Conservation (phyloP, 2,113 vertebrate genomes). For the Saimiri boliviensis region DNA sequence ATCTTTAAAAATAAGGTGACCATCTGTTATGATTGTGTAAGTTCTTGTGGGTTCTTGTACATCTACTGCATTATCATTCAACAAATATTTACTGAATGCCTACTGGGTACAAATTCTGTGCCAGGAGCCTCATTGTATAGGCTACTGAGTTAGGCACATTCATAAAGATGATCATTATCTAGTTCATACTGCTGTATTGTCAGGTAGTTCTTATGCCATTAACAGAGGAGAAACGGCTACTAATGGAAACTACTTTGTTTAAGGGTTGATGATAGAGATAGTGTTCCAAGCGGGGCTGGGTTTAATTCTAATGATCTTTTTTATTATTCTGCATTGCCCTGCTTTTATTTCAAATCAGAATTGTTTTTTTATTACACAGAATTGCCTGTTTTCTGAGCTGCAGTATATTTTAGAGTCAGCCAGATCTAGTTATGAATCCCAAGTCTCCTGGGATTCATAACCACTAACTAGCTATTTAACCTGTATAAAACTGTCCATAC, state of each 20-base stretch:
- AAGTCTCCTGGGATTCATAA: background rate
- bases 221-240: background rate
- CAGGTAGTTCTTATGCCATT: background rate
- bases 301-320: background rate
- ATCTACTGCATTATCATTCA: background rate
- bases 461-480: background rate
- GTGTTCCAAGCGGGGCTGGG: background rate
- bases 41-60: background rate
- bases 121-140: background rate
- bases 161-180: background rate
- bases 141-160: background rate
- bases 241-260: background rate
- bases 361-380: background rate
- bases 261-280: background rate
- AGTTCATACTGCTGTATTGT: background rate
- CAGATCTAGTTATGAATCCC: background rate
- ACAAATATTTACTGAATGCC: background rate
- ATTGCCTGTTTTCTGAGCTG: background rate
- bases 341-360: constrained; percentile 28
- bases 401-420: background rate
- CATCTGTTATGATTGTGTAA: background rate
- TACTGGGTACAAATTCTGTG: background rate
- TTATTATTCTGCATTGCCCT: background rate
- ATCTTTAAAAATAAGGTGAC: background rate
- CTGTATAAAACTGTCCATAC: background rate